Conservation (phyloP, 92 coral and sea anemone genomes). For the Chrysogorgia sp. region DNA sequence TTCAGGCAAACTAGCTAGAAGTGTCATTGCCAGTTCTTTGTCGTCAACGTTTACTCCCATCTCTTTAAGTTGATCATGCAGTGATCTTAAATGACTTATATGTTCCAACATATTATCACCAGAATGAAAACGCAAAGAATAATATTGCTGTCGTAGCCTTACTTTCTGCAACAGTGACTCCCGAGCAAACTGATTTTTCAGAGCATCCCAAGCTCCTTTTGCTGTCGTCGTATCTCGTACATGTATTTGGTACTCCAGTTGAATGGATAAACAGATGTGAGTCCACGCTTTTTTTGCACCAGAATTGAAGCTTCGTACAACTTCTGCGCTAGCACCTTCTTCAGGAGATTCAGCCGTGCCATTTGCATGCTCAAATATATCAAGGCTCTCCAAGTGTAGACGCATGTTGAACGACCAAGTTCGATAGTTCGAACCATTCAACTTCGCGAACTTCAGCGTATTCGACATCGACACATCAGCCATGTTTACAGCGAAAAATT, state of each 20-base stretch:
- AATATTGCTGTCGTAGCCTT: constrained; percentile 40
- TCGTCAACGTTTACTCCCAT: constrained; percentile 38
- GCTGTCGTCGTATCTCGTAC: too few species aligned
- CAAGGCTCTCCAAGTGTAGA: too few species aligned
- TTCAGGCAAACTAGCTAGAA: constrained; percentile 35
- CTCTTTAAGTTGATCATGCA: constrained; percentile 44
- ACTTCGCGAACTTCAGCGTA: not conserved
- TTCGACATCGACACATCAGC: not conserved
- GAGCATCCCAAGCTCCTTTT: too few species aligned
- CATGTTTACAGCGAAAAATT: not conserved
- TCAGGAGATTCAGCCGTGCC: constrained; percentile 21
- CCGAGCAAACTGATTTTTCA: not conserved
- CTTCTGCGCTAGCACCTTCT: not conserved
- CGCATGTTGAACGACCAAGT: too few species aligned
- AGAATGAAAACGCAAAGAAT: not conserved
- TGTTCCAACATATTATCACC: constrained; percentile 41
- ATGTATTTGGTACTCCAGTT: too few species aligned
- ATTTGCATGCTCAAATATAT: too few species aligned
- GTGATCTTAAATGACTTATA: constrained; percentile 13
- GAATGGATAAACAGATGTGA: too few species aligned
- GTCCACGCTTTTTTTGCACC: too few species aligned
- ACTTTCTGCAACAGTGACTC: constrained; percentile 35
- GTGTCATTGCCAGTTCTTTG: constrained; percentile 41
- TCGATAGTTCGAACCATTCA: constrained; percentile 6
- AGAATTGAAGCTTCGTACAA: too few species aligned